Conservation (phyloP, 2,113 vertebrate genomes). For the Cyanoderma ruficeps region DNA sequence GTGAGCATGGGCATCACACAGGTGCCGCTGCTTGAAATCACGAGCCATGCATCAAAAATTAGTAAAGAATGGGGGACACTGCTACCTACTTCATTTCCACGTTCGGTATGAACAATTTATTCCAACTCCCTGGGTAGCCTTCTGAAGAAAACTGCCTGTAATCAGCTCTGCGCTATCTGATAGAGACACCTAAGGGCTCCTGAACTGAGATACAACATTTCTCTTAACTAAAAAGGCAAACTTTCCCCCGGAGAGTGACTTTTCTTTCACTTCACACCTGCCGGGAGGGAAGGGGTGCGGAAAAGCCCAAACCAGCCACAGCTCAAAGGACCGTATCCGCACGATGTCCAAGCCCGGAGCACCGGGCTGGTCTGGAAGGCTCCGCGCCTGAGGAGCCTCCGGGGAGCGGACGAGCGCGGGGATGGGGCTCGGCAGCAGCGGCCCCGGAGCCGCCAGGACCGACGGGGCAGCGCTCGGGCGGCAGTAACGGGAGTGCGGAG, state of each 20-base stretch:
- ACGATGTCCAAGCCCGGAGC: no score
- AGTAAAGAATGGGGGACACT: not conserved
- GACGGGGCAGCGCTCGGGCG: not conserved
- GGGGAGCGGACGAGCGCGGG: not conserved
- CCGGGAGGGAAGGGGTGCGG: no score
- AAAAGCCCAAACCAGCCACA: not conserved
- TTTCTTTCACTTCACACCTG: not conserved
- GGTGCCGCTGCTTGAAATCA: not conserved
- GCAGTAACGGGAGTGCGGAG: not conserved
- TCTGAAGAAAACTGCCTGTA: not conserved
- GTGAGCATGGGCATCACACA: not conserved
- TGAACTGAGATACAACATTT: not conserved
- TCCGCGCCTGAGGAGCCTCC: not conserved
- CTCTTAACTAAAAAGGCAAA: not conserved
- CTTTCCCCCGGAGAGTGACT: rapidly evolving
- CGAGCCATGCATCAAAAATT: not conserved
- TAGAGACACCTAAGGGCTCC: rapidly evolving
- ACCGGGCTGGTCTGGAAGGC: not conserved
- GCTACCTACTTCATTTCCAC: not conserved
- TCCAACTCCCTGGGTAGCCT: not conserved
- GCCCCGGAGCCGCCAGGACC: no score
- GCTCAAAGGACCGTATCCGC: not conserved
- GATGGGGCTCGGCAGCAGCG: not conserved
- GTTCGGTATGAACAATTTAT: not conserved
- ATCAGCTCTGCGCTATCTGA: not conserved